Conservation (phyloP, 1,140 invertebrate species). For the Drosophila tsacasi region DNA sequence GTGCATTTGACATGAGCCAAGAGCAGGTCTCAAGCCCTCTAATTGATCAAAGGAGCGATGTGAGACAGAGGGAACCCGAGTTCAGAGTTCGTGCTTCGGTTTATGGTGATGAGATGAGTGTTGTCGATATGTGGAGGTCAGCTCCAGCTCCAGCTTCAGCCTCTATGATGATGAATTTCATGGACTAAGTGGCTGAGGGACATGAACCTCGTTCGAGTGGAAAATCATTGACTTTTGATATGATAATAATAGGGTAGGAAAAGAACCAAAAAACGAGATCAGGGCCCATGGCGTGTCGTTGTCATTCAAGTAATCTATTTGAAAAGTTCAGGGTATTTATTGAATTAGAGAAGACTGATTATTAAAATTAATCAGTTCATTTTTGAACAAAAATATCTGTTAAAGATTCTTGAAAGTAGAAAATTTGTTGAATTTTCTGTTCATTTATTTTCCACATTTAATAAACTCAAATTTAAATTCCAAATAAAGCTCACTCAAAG, state of each 20-base stretch:
- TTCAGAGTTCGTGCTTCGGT: constrained; percentile 52
- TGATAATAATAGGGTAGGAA: constrained; percentile 34
- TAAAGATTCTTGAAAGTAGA: not conserved
- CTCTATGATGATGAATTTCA: constrained; percentile 20
- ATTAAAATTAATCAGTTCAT: not conserved
- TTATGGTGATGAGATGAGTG: constrained; percentile 39
- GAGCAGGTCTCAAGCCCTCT: constrained; percentile 30
- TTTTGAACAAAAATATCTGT: not conserved
- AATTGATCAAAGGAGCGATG: constrained; percentile 49
- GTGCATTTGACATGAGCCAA: constrained; percentile 44
- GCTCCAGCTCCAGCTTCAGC: not conserved
- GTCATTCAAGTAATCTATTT: constrained; percentile 17
- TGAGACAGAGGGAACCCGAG: constrained; percentile 20
- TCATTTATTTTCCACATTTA: not conserved
- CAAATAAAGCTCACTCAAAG: not conserved
- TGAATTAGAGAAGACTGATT: not conserved
- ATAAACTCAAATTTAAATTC: not conserved
- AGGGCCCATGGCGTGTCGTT: constrained; percentile 20
- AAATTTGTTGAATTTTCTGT: not conserved
- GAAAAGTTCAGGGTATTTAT: not conserved
- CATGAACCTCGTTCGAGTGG: constrained; percentile 27
- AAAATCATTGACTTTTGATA: constrained; percentile 46
- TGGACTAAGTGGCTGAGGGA: constrained; percentile 33
- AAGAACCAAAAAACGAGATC: constrained; percentile 24
- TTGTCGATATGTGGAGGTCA: constrained; percentile 34